Percentiles rank a stretch among this genome's conserved stretches.
Conservation (phyloP, 1,140 invertebrate genomes). For the Papilio polyxenes region DNA sequence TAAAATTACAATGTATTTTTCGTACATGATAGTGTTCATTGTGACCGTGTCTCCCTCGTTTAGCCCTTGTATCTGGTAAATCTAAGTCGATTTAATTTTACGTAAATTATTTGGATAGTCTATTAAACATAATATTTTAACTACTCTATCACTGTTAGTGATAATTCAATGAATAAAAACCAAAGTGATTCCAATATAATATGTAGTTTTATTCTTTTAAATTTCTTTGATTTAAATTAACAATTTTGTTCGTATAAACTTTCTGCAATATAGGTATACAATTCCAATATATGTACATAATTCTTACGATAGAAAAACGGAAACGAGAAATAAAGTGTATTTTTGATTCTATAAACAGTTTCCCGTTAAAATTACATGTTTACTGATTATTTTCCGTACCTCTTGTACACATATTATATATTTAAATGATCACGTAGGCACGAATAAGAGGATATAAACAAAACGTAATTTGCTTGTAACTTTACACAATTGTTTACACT, state of each 20-base stretch:
- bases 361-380: constrained; percentile 12
- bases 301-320: background rate
- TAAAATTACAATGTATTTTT: background rate
- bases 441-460: background rate
- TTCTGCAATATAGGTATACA: background rate
- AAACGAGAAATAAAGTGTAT: background rate
- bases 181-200: too few species aligned
- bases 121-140: too few species aligned
- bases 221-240: background rate
- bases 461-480: background rate
- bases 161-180: too few species aligned
- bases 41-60: background rate
- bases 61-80: background rate
- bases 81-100: background rate
- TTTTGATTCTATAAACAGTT: background rate
- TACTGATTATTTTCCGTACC: background rate
- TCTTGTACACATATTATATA: background rate
- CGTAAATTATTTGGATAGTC: too few species aligned
- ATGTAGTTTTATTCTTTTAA: too few species aligned
- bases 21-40: background rate
- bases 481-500: background rate
- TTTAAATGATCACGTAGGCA: background rate
- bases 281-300: background rate
- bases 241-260: background rate
- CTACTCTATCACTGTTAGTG: too few species aligned